Evolutionary conservation across 2,888 invertebrate species (phyloP).

Genomic region (Cryptocheilus praepositus): DNA sequence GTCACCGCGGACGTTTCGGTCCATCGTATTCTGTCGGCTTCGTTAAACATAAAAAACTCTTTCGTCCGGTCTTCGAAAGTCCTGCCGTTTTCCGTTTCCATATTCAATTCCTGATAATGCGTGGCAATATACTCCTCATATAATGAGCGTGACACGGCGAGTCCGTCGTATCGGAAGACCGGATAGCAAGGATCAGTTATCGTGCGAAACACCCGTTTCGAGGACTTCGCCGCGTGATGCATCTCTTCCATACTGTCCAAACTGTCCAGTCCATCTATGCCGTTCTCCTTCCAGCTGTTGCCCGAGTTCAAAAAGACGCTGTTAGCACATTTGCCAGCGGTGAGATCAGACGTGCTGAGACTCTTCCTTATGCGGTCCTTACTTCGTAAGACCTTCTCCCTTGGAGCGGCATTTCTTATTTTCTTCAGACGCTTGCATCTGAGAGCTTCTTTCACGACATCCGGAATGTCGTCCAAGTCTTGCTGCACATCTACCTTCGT

Average conservation of each 20-base stretch:
- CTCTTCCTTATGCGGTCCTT: constrained; percentile 64
- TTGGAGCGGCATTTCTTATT: constrained; percentile 59
- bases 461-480: constrained; percentile 71
- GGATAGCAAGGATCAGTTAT: constrained; percentile 88
- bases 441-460: constrained; percentile 74
- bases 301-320: constrained; percentile 75
- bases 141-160: constrained; percentile 83
- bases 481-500: constrained; percentile 33
- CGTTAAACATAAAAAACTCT: too few relatives aligned
- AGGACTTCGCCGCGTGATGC: constrained; percentile 68
- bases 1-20: not conserved
- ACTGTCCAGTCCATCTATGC: constrained; percentile 46
- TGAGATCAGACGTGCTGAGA: constrained; percentile 81
- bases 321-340: constrained; percentile 78
- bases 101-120: constrained; percentile 77
- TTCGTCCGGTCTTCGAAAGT: too few relatives aligned
- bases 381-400: constrained; percentile 51
- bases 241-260: constrained; percentile 57
- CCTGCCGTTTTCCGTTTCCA: too few relatives aligned
- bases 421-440: constrained; percentile 72
- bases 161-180: constrained; percentile 84
- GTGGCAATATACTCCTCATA: constrained; percentile 83
- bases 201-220: constrained; percentile 79
- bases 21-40: too few relatives aligned
- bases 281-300: constrained; percentile 56